These are phyloP conservation scores for Ips typographus DNA, from an alignment of 1,140 invertebrate species.

Conservation along the genomic window DNA sequence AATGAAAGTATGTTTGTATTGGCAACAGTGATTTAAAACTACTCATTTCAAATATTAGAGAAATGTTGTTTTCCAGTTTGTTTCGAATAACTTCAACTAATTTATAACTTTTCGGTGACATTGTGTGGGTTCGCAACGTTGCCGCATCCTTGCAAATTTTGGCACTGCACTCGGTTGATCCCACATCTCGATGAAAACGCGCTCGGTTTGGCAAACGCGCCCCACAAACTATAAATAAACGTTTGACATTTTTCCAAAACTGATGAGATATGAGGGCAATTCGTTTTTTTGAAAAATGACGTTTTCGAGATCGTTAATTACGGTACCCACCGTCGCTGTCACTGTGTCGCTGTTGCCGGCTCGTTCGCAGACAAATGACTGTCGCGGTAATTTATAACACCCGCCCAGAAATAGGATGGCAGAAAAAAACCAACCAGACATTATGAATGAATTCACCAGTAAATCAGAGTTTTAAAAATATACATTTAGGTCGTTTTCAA, in stretches of 20 bases:
- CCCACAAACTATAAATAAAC: slow-evolving; percentile 3
- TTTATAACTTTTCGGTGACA: slow-evolving; percentile 19
- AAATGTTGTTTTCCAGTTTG: slow-evolving; percentile 20
- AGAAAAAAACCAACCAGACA: slow-evolving; percentile 14
- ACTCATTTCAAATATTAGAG: slow-evolving; percentile 16
- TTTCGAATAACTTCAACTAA: slow-evolving; percentile 21
- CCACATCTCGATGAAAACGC: neutral
- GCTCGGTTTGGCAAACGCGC: neutral
- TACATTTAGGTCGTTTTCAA: neutral
- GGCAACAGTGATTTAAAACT: slow-evolving; percentile 1
- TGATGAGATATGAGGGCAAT: slow-evolving; percentile 52
- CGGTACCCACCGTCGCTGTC: slow-evolving; percentile 50
- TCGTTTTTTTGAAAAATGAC: slow-evolving; percentile 51
- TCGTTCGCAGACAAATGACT: slow-evolving; percentile 51
- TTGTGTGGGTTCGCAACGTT: neutral
- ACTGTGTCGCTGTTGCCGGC: slow-evolving; percentile 48
- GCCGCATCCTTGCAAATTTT: neutral
- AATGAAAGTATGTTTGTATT: too few relatives aligned
- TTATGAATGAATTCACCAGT: neutral
- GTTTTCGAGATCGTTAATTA: slow-evolving; percentile 53
- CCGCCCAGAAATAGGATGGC: slow-evolving; percentile 30
- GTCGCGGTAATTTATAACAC: slow-evolving; percentile 46
- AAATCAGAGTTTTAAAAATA: neutral
- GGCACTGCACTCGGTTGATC: neutral
- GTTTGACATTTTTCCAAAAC: slow-evolving; percentile 49